A percentile compares a stretch with the other conserved stretches of the same genome.
These are phyloP conservation scores for Heliconius congener DNA, from an alignment of 1,140 invertebrate genomes.

Conservation along the genomic window DNA sequence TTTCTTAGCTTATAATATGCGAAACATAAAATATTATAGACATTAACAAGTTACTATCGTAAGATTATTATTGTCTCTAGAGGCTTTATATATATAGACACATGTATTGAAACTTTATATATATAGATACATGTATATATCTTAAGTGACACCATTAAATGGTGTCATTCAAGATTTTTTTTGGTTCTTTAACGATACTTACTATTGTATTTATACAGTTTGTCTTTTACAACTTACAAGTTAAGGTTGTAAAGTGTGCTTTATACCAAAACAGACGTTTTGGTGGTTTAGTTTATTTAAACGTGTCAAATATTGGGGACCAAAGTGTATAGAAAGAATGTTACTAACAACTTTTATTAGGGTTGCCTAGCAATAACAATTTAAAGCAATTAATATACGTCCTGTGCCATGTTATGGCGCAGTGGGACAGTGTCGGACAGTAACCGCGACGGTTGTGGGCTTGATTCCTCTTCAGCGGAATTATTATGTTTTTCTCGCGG, in stretches of 20 bases:
- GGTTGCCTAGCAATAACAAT: constrained; percentile 5
- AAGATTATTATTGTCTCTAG: neutral
- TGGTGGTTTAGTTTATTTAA: neutral
- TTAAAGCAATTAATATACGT: neutral
- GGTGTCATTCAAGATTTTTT: neutral
- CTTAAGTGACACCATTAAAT: neutral
- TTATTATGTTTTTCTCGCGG: no score
- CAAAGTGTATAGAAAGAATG: neutral
- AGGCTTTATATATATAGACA: no score
- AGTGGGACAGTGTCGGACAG: no score
- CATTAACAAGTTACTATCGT: neutral
- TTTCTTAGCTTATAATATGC: no score
- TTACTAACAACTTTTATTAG: constrained; percentile 1
- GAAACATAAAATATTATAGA: no score
- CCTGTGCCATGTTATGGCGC: neutral
- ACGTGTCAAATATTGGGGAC: neutral
- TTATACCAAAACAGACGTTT: neutral
- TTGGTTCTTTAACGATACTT: neutral
- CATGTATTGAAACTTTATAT: no score
- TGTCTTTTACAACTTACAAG: constrained; percentile 8
- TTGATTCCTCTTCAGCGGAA: no score
- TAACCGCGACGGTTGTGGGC: no score
- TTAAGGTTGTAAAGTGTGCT: neutral
- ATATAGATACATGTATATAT: neutral
- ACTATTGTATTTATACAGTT: constrained; percentile 2